Evolutionary conservation across 1,140 invertebrate species (phyloP), one percentile per base, ranked within the genome.

Genomic region (Macrosteles quadrilineatus): DNA sequence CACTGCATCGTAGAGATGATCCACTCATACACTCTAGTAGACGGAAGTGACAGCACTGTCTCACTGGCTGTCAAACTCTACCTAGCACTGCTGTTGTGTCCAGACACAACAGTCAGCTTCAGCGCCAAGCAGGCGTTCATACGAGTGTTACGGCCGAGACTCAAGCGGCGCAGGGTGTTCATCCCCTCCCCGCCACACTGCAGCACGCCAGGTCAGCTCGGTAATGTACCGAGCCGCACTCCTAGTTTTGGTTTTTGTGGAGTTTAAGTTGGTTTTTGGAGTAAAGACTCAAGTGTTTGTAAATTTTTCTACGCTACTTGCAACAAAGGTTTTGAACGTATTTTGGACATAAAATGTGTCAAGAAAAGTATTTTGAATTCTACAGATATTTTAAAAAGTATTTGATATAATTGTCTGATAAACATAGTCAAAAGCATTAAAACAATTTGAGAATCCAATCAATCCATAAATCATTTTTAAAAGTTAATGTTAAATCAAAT

Each of bases 1-100:
- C 90, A 94, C 75, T 93, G 94, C 2, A 83, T 97, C 11, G 91
- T 97, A 23, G 95, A 98, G 78, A 93, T 96, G 43, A 88, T 98
- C 74, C 93, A 96, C 79, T 92, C 94, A 0, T 95, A 96, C 78
- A 91, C 94, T 31, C 81, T 86, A 9, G 88, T 86, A 72, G 89
- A 91, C 79, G 77, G 84, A 30, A 83, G 87, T 1, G 85, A 87
- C 68, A 80, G 79, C 31, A 87, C 86, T 71, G 84, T 90, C 17
- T 80, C 84, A 4, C 76, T 89, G 31, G 87, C 87, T 29, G 83
- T 87, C 0, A 87, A 87, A 72, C 77, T 89, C 0, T 92, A 91
- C 76, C 78, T 90, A 1, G 85, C 90, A 53, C 81, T 98, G 21
- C 82, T 98, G 0, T 82, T 97, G 1, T 90, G 90, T 71, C 86